These are phyloP conservation scores for Acrobeloides nanus DNA, from an alignment of 2,888 invertebrate genomes.

Conservation along the genomic window DNA sequence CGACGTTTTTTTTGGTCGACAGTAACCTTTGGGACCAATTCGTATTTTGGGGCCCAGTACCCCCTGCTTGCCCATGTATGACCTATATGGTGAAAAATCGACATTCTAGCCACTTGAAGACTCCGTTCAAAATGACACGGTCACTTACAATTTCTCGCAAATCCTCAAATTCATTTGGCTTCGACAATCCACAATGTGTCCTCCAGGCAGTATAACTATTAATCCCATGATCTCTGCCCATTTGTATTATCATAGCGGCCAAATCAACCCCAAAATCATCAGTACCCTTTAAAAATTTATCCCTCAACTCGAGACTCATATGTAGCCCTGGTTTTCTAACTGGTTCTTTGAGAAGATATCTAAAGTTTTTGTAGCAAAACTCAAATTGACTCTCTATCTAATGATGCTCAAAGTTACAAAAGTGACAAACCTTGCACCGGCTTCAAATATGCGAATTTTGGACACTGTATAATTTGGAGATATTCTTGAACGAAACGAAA, in stretches of 20 bases:
- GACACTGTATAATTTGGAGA: no score
- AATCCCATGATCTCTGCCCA: constrained; percentile 48
- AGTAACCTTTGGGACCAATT: no score
- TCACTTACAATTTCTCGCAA: constrained; percentile 15
- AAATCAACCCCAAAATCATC: constrained; percentile 34
- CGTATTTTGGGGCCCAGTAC: no score
- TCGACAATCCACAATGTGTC: constrained; percentile 34
- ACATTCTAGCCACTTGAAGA: no score
- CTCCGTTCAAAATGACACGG: constrained; percentile 1
- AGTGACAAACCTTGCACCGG: no score
- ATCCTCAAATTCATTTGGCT: constrained; percentile 25
- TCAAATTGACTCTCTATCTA: no score
- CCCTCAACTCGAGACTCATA: constrained; percentile 32
- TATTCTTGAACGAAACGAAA: no score
- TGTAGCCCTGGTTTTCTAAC: constrained; percentile 38
- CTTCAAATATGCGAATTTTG: no score
- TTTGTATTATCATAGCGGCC: constrained; percentile 39
- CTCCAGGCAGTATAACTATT: constrained; percentile 33
- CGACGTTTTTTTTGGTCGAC: no score
- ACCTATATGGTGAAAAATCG: no score
- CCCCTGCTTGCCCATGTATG: no score
- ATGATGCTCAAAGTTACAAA: no score
- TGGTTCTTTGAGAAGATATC: constrained; percentile 36
- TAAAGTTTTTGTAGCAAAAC: constrained; percentile 1
- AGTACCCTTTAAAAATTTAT: constrained; percentile 31